Base-by-base conservation (phyloP, 2,888 invertebrate genomes). In the Idaea biselata region DNA sequence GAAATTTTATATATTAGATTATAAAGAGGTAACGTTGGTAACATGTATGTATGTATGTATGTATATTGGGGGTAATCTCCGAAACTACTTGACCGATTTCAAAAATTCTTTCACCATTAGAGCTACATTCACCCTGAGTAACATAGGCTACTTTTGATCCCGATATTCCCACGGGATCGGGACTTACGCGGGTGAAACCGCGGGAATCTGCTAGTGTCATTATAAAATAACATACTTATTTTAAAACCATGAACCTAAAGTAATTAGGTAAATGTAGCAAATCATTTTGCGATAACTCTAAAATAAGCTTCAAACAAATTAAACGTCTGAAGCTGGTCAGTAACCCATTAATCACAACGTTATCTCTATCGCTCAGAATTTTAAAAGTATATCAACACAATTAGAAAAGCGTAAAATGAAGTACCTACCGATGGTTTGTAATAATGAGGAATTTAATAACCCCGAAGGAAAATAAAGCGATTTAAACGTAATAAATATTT, bases 321-420 rank as follows among this genome's bases (percentile, higher is more conserved):
- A 75, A 78, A 74, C 70, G 70, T 71, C 68, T 72, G 71, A 72
- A 66, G 66, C 63, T 69, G 61, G 60, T 60, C 33, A 65, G 68
- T 77, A 8, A 44, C 44, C 11, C 79, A 84, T 86, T 84, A 85
- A 86, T 86, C 84, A 85, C 73, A 69, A 62, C 72, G 74, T 78
- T 84, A 84, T 85, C 84, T 78, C 66, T 75, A 79, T 76, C 70
- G 73, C 67, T 69, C 73, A 58, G 58, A 76, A 77, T 44, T 44
- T 11, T 44, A 44, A 44, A 44, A 44, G 44, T 44, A 44, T 44
- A 44, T 44, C 44, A 44, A 44, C 44, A 44, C 8, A 44, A 14
- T 44, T 44, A 44, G 6, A 44, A 44, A 44, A 7, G 44, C 44
- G 44, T 32, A 32, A 8, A 32, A 32, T 32, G 11, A 32, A 32